Conservation (phyloP, 2,113 vertebrate species). For the Upupa epops region DNA sequence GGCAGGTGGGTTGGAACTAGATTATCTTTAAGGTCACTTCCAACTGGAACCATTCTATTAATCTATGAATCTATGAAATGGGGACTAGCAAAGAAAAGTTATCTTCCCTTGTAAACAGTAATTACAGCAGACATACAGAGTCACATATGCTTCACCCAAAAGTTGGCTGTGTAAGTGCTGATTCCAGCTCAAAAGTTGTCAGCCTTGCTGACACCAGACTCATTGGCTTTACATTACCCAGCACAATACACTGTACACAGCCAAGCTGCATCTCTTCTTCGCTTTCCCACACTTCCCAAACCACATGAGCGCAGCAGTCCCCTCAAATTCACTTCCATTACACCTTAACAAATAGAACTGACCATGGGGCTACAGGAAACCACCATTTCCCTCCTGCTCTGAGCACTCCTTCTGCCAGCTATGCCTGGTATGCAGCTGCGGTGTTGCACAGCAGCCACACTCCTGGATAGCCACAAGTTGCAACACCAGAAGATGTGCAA, state of each 20-base stretch:
- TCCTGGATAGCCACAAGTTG: background rate
- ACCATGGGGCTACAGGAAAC: background rate
- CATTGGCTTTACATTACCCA: background rate
- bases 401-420: background rate
- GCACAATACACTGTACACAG: background rate
- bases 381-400: background rate
- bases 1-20: no score
- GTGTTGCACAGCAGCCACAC: background rate
- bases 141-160: background rate
- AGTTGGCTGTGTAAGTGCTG: background rate
- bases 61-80: no score
- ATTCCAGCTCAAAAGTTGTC: background rate
- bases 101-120: background rate
- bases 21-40: no score
- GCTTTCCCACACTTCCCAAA: background rate
- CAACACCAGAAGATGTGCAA: background rate
- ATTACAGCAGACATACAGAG: background rate
- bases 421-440: background rate
- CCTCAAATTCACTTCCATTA: background rate
- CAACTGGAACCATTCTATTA: no score
- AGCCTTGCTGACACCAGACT: background rate
- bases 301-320: background rate
- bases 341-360: background rate
- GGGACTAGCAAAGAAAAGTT: background rate
- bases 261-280: background rate